Conservation (phyloP, 1,140 invertebrate species). For the Cydia fagiglandana region DNA sequence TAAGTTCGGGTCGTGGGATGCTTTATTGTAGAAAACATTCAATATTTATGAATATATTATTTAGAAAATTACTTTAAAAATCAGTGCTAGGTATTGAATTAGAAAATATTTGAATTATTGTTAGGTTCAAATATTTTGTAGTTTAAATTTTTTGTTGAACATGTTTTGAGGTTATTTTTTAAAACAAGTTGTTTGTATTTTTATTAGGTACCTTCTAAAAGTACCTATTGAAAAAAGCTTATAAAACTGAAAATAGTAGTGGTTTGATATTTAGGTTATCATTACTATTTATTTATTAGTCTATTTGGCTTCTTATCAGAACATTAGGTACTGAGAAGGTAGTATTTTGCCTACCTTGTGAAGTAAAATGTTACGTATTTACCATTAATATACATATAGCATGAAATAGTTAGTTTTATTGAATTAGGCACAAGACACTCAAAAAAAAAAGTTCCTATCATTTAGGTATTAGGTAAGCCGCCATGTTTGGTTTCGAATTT, state of each 20-base stretch:
- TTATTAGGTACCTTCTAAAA: neutral
- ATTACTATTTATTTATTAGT: neutral
- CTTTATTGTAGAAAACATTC: slow-evolving; percentile 32
- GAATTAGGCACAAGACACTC: neutral
- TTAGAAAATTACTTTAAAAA: neutral
- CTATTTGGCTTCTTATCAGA: neutral
- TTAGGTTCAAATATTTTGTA: neutral
- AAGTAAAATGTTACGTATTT: neutral
- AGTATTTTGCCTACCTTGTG: neutral
- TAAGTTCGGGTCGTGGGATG: slow-evolving; percentile 58
- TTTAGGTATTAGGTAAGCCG: neutral
- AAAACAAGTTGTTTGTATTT: neutral
- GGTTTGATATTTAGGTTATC: too few relatives aligned
- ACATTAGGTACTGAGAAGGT: neutral
- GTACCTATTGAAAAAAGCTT: neutral
- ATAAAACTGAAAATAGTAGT: neutral
- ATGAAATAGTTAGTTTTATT: neutral
- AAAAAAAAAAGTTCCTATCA: too few relatives aligned
- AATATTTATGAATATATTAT: slow-evolving; percentile 42
- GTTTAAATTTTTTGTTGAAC: slow-evolving; percentile 32
- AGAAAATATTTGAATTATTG: neutral
- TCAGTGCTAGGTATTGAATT: neutral
- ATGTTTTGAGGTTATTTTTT: slow-evolving; percentile 5
- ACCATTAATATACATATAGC: neutral
- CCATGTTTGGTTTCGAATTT: neutral